Conservation (phyloP, 1,140 invertebrate species). For the Semibalanus balanoides region DNA sequence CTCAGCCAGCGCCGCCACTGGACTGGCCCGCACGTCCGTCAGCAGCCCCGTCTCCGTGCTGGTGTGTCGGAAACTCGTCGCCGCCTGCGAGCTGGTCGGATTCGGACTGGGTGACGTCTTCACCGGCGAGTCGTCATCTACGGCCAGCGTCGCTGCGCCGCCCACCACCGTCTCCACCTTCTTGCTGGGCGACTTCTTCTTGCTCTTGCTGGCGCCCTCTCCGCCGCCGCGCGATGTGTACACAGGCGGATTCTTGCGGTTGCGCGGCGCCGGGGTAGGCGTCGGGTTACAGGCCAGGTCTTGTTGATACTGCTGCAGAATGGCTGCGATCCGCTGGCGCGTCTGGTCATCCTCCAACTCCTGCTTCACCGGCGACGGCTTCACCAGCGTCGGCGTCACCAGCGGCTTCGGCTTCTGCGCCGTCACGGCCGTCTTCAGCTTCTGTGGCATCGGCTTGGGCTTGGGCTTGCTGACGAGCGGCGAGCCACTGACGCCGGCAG, state of each 20-base stretch:
- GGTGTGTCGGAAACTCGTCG: neutral
- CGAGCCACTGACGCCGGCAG: neutral
- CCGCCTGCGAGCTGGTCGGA: neutral
- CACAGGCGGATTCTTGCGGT: conserved; percentile 43
- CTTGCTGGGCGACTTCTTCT: conserved; percentile 5
- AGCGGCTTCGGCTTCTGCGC: conserved; percentile 3
- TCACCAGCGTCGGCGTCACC: conserved; percentile 6
- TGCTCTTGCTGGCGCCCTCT: neutral
- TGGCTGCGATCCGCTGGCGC: conserved; percentile 60
- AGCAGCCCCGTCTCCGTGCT: neutral
- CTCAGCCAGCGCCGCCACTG: no score
- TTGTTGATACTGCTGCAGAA: conserved; percentile 62
- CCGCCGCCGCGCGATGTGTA: neutral
- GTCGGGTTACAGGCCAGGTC: conserved; percentile 66
- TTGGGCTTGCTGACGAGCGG: neutral
- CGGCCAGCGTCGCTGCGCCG: neutral
- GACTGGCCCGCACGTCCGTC: neutral
- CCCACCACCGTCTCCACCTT: conserved; percentile 4
- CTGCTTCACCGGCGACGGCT: conserved; percentile 24
- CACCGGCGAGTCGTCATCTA: neutral
- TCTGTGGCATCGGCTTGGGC: conserved; percentile 4
- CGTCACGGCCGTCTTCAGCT: conserved; percentile 4
- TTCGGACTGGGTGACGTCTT: neutral
- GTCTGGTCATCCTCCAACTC: conserved; percentile 60
- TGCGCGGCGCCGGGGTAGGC: conserved; percentile 48